These are phyloP conservation scores for Larimichthys polyactis DNA, from an alignment of 2,113 vertebrate genomes.

Conservation along the genomic window DNA sequence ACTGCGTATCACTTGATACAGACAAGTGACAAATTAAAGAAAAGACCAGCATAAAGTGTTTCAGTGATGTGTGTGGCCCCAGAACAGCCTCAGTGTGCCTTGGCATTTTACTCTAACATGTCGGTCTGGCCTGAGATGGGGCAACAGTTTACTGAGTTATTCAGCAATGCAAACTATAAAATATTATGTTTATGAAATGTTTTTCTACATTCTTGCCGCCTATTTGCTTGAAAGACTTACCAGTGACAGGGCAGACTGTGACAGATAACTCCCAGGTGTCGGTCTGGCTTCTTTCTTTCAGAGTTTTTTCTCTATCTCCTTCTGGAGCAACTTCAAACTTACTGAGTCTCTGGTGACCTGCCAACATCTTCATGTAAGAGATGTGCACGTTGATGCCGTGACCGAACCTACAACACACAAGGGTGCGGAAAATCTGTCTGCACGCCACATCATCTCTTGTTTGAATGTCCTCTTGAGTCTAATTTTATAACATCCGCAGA, in stretches of 20 bases:
- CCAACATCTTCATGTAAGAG: conserved; percentile 84
- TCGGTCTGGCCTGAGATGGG: too few relatives aligned
- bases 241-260: conserved; percentile 77
- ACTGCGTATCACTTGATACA: too few relatives aligned
- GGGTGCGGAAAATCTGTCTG: background rate
- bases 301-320: conserved; percentile 83
- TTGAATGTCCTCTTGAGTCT: background rate
- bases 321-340: conserved; percentile 68
- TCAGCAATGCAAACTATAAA: too few relatives aligned
- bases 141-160: too few relatives aligned
- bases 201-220: background rate
- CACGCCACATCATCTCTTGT: background rate
- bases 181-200: too few relatives aligned
- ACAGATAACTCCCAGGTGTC: conserved; percentile 83
- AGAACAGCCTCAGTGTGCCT: too few relatives aligned
- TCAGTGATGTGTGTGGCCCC: too few relatives aligned
- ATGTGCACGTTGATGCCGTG: conserved; percentile 85
- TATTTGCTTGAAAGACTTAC: conserved; percentile 82
- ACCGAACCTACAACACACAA: conserved; percentile 72
- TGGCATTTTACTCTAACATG: too few relatives aligned
- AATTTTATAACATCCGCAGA: conserved; percentile 34
- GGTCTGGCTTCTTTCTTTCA: conserved; percentile 79
- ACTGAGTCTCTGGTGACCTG: conserved; percentile 67
- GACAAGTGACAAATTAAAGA: too few relatives aligned
- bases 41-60: too few relatives aligned